These are phyloP conservation scores for Coregonus sp. DNA, from an alignment of 2,797 vertebrate species.

Conservation along the genomic window DNA sequence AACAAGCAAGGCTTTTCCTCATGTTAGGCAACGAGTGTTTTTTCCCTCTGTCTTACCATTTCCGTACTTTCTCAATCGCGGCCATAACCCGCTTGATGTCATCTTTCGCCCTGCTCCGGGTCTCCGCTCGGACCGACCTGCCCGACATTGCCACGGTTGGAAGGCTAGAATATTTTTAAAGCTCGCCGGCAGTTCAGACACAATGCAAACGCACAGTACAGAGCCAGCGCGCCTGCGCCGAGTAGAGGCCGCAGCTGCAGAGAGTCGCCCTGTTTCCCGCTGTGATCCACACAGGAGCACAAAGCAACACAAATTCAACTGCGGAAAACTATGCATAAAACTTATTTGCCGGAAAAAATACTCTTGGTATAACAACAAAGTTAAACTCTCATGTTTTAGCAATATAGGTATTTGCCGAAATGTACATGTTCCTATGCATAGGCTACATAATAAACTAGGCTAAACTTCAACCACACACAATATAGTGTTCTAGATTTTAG, in stretches of 20 bases:
- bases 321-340: slow-evolving; percentile 18
- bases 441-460: no score
- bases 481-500: no score
- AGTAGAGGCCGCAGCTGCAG: slow-evolving; percentile 57
- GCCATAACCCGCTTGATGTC: slow-evolving; percentile 98
- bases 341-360: no score
- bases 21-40: slow-evolving; percentile 71
- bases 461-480: no score
- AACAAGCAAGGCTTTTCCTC: slow-evolving; percentile 76
- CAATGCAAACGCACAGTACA: slow-evolving; percentile 77
- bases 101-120: slow-evolving; percentile 98
- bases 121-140: slow-evolving; percentile 97
- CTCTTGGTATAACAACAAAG: no score
- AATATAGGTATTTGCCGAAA: no score
- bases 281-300: slow-evolving; percentile 51
- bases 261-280: slow-evolving; percentile 41
- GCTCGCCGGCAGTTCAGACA: slow-evolving; percentile 84
- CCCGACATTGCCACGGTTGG: slow-evolving; percentile 89
- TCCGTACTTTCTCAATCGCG: slow-evolving; percentile 99
- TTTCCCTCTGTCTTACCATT: slow-evolving; percentile 80
- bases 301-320: slow-evolving; percentile 43
- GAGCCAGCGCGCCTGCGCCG: slow-evolving; percentile 76
- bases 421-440: no score
- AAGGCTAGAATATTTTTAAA: slow-evolving; percentile 75
- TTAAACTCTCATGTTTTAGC: no score